Evolutionary conservation across 2,797 vertebrate species (phyloP).

Genomic region (Hapalemur alaotrensis): DNA sequence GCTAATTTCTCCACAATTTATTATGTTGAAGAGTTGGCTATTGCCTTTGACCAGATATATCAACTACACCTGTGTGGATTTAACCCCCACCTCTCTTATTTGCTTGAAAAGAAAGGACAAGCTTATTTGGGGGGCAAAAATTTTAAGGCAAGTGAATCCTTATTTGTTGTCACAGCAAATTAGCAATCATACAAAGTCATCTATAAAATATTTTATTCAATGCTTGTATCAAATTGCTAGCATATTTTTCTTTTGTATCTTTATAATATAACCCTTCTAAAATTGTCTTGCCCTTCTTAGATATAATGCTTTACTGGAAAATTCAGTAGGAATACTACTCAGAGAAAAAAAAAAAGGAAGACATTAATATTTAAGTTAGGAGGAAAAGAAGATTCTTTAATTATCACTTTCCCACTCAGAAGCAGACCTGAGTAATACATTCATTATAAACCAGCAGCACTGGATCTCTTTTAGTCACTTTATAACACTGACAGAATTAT

Average conservation of each 20-base stretch:
- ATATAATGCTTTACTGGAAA: conserved; percentile 45
- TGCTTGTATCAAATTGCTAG: conserved; percentile 59
- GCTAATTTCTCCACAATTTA: conserved; percentile 45
- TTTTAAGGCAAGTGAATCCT: conserved; percentile 62
- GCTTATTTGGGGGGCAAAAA: conserved; percentile 30
- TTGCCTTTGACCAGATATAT: neutral
- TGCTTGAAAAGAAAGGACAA: conserved; percentile 34
- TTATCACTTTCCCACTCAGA: conserved; percentile 54
- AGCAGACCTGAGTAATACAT: conserved; percentile 62
- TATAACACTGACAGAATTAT: conserved; percentile 63
- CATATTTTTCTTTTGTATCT: conserved; percentile 48
- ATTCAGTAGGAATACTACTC: neutral
- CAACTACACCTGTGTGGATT: neutral
- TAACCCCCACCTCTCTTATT: conserved; percentile 39
- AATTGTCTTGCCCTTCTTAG: conserved; percentile 1
- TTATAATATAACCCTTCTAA: neutral
- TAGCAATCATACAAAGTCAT: conserved; percentile 64
- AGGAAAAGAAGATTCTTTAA: conserved; percentile 47
- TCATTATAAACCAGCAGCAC: conserved; percentile 63
- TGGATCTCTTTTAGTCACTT: conserved; percentile 63
- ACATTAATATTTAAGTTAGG: conserved; percentile 59
- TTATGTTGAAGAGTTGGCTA: neutral
- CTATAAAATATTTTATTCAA: conserved; percentile 75
- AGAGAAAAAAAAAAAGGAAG: neutral
- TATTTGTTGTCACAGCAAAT: conserved; percentile 63